A percentile compares a stretch with the other conserved stretches of the same genome.
Evolutionary conservation across 2,888 invertebrate species (phyloP).

Genomic region (Adineta ricciae): DNA sequence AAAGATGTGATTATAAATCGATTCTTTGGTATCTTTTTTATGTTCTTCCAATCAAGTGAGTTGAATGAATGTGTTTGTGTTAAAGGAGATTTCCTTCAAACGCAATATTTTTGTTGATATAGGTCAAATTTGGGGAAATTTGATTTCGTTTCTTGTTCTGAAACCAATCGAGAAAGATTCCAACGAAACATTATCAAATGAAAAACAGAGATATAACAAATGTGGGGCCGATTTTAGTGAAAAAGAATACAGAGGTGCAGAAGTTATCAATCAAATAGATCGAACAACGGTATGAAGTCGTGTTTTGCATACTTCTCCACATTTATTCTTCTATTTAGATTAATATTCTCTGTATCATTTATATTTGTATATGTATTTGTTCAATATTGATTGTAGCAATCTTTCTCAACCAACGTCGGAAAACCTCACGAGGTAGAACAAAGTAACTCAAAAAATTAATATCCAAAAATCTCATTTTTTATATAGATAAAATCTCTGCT

Average conservation of each 20-base stretch:
- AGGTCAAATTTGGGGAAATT: neutral
- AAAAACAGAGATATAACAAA: neutral
- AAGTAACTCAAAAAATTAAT: no score
- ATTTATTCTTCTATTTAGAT: neutral
- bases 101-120: no score
- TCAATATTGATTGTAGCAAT: neutral
- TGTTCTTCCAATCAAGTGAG: slow-evolving; percentile 33
- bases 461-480: no score
- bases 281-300: neutral
- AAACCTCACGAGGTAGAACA: neutral
- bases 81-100: no score
- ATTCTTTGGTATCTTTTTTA: slow-evolving; percentile 34
- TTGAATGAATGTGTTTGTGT: neutral
- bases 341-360: neutral
- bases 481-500: neutral
- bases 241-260: neutral
- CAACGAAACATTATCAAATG: neutral
- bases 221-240: slow-evolving; percentile 10
- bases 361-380: neutral
- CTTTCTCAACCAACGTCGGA: neutral
- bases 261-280: neutral
- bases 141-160: slow-evolving; percentile 25
- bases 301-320: neutral
- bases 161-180: slow-evolving; percentile 18
- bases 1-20: slow-evolving; percentile 28